Evolutionary conservation across 1,140 invertebrate species (phyloP), one percentile per base, ranked within the genome.

Genomic region (Trialeurodes vaporariorum): DNA sequence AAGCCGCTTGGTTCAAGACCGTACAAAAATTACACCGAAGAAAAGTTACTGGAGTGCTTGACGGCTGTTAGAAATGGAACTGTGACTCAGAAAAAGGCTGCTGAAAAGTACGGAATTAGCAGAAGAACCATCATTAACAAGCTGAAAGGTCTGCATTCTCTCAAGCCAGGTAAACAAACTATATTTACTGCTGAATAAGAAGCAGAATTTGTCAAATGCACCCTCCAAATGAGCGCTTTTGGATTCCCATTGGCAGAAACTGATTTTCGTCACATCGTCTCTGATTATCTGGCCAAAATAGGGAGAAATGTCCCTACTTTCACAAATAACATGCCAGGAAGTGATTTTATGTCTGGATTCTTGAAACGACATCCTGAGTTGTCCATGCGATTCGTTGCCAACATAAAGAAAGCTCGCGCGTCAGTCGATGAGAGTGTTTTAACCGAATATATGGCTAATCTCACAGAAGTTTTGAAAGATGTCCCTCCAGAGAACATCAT

Each of bases 401-500:
- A 75, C 34, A 77, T 78, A 21, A 77, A 75, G 70, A 63, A 69
- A 68, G 66, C 66, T 22, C 13, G 66, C 23, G 63, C 64, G 22
- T n/a, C 11, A 23, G 27, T 66, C 5, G n/a, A 58, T 34, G 40
- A 40, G n/a, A n/a, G 5, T 12, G 2, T 25, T 21, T 49, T 68
- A 49, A 5, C 25, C 23, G 62, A 68, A 69, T 75, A 73, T 75
- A 73, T 75, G 71, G 69, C 71, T 2, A 68, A 79, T 69, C 66
- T 78, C n/a, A 25, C 34, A 64, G 25, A 62, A 61, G 34, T 66
- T 23, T 26, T 79, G 13, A 27, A 76, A 70, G 69, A 70, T 62
- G 69, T 77, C 25, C 74, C 73, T 58, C 71, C 74, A 17, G 17
- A 68, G 27, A 72, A 76, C 64, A 76, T 79, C 13, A 59, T 76